Evolutionary conservation across 2,888 invertebrate species (phyloP).

Genomic region (Caenorhabditis sp.): DNA sequence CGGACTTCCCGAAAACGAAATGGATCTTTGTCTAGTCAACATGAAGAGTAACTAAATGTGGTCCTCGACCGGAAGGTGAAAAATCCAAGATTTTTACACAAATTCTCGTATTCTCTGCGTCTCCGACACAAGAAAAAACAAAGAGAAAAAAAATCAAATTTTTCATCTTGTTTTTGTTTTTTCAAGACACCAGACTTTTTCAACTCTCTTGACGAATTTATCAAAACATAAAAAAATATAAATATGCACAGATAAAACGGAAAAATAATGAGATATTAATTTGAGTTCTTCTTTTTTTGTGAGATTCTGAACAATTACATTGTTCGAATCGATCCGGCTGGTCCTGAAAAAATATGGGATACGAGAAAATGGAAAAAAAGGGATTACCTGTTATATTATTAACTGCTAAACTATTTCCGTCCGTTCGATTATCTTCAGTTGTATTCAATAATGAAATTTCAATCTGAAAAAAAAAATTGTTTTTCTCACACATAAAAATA

Average conservation of each 20-base stretch:
- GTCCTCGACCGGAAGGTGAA: neutral
- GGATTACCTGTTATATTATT: neutral
- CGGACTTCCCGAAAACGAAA: slow-evolving; percentile 25
- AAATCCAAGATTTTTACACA: neutral
- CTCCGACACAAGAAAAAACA: slow-evolving; percentile 9
- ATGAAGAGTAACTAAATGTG: slow-evolving; percentile 2
- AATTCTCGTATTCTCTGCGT: slow-evolving; percentile 5
- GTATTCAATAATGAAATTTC: slow-evolving; percentile 30
- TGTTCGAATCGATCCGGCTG: slow-evolving; percentile 25
- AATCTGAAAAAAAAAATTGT: slow-evolving; percentile 16
- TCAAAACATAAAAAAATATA: neutral
- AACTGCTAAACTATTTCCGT: neutral
- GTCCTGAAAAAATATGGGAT: neutral
- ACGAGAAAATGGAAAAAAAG: too few relatives aligned
- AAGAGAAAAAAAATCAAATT: slow-evolving; percentile 1
- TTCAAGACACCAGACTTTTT: too few relatives aligned
- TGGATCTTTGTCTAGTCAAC: slow-evolving; percentile 24
- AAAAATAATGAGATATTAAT: neutral
- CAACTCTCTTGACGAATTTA: neutral
- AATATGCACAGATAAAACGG: neutral
- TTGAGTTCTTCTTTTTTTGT: neutral
- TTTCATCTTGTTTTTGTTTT: neutral
- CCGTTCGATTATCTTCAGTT: slow-evolving; percentile 8
- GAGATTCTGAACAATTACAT: slow-evolving; percentile 13
- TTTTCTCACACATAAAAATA: neutral